Conservation (phyloP, 2,888 invertebrate genomes). For the Hemaris fuciformis region DNA sequence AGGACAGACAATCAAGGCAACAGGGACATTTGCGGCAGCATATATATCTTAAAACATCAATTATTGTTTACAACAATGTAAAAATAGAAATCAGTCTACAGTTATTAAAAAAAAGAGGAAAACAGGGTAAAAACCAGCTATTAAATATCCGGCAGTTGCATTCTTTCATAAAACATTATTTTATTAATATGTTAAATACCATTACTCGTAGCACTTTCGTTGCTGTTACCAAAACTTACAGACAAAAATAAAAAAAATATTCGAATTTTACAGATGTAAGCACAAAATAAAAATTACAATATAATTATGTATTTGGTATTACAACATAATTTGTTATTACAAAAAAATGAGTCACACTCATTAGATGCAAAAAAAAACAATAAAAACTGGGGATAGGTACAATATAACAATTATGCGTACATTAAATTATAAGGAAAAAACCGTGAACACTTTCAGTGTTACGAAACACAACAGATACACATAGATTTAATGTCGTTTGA, state of each 20-base stretch:
- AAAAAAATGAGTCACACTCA: slow-evolving; percentile 71
- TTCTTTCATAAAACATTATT: background rate
- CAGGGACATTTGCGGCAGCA: background rate
- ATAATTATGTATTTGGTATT: slow-evolving; percentile 71
- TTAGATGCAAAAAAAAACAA: slow-evolving; percentile 50
- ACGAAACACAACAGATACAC: slow-evolving; percentile 49
- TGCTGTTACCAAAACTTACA: slow-evolving; percentile 56
- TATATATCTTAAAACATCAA: background rate
- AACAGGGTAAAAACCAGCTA: background rate
- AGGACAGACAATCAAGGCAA: background rate
- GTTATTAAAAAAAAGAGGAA: background rate
- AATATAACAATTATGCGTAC: slow-evolving; percentile 42
- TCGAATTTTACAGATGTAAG: slow-evolving; percentile 68
- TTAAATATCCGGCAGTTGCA: background rate
- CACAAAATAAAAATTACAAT: slow-evolving; percentile 58
- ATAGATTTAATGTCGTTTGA: slow-evolving; percentile 59
- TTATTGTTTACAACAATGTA: background rate
- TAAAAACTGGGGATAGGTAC: slow-evolving; percentile 55
- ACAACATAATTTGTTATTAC: slow-evolving; percentile 64
- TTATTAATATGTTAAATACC: background rate
- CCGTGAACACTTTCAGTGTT: slow-evolving; percentile 71
- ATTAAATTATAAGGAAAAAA: slow-evolving; percentile 28
- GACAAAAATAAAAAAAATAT: slow-evolving; percentile 57
- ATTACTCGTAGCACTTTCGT: slow-evolving; percentile 37
- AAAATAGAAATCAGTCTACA: background rate